Base-by-base conservation (phyloP, 2,113 vertebrate genomes). In the Tupaia chinensis region DNA sequence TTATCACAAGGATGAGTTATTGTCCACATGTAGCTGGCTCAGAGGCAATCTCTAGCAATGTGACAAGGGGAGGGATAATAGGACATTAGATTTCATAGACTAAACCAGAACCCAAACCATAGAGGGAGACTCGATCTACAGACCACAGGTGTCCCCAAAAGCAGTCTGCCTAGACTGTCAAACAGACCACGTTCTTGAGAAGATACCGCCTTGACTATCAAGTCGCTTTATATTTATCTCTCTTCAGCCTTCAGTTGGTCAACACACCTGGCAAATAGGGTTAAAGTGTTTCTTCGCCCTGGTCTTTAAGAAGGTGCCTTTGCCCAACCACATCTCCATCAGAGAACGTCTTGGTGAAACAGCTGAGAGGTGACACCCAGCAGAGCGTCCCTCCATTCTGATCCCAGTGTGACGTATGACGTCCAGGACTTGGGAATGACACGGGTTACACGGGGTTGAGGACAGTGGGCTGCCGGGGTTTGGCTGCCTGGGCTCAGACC, bases 311-410 rank as follows among this genome's bases (percentile, higher is more conserved):
- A 54, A 27, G 22, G 19, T 61, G 3, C 0, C 76, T 89, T 19
- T 27, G 25, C 10, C 7, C 25, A 1, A 8, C 53, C 19, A 53
- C 2, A 8, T 17, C 23, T 60, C 29, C 54, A n/a, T 15, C 4
- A 7, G 6, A 1, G 61, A 44, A 25, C 6, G 0, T 3, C 15
- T 0, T 2, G 44, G 63, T 11, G 15, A 22, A 5, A 69, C 2
- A 4, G 14, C n/a, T 9, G 4, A 9, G 19, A 20, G 25, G 5
- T 9, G 14, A 61, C 7, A 5, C 13, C 11, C 29, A 44, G 44
- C 44, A 44, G 44, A 44, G 44, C 44, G 44, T 44, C 44, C 44
- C 44, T 44, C 44, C 44, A 44, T 44, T 44, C 44, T 44, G 44
- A 44, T 44, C 44, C 44, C 44, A 44, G 44, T 44, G 44, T 44